Evolutionary conservation across 1,140 invertebrate genomes (phyloP), one percentile per base, ranked within the genome.

Genomic region (Meloidogyne chitwoodi): DNA sequence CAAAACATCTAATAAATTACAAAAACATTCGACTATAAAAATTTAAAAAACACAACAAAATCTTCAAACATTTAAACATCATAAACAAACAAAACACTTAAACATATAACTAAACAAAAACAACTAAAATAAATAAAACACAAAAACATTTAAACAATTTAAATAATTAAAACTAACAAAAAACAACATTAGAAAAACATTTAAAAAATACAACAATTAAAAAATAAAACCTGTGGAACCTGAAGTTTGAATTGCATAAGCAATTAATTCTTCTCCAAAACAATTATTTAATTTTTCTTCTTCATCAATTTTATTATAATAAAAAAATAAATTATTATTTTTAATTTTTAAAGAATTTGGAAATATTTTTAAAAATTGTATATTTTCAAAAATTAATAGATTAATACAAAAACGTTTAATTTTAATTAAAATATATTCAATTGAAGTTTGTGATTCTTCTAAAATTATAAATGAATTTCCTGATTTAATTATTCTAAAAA

Each of bases 191-290:
- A 31, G 2, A 31, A 31, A 31, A 38, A 38, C 34, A 38, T 8
- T 10, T 38, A 38, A 31, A 31, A n/a, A n/a, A n/a, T n/a, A n/a
- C n/a, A n/a, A n/a, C 29, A 3, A 38, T 38, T 31, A 3, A 31
- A 70, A 70, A 38, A 38, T 2, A 27, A 24, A 22, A 65, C 76
- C 76, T 48, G 76, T 77, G 8, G 76, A 75, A n/a, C 76, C 76
- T 16, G 76, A 77, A 26, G 70, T 77, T 74, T 74, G 69, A 66
- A 77, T 77, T 19, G 48, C 69, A 77, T 74, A 74, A 27, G 34
- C 16, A 38, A 76, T 31, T 74, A 61, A 16, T 76, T 26, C 61
- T 11, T n/a, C 1, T 31, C 16, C 34, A 22, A 67, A 67, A 61
- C 10, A 29, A 29, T 38, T 69, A 26, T 22, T 27, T 31, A 24